These are phyloP conservation scores for Koerneria pararmatus DNA, from an alignment of 2,888 invertebrate species.

Conservation along the genomic window DNA sequence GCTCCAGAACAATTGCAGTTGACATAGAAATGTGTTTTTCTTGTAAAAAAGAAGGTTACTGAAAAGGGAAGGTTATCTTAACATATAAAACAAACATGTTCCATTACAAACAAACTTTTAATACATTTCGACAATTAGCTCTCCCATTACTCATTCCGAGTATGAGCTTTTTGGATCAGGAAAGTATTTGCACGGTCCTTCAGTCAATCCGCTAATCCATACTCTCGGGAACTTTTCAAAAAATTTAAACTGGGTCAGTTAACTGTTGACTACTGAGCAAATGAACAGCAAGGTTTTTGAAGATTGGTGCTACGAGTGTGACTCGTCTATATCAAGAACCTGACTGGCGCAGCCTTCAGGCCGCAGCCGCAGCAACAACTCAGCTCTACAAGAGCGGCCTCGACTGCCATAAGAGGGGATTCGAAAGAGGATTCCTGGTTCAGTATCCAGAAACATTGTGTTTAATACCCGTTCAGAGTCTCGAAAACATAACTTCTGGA, in stretches of 20 bases:
- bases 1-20: too few relatives aligned
- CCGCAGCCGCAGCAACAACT: constrained; percentile 52
- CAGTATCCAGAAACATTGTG: too few relatives aligned
- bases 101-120: too few relatives aligned
- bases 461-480: too few relatives aligned
- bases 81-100: too few relatives aligned
- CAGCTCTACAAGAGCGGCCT: constrained; percentile 50
- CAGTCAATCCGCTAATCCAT: background rate
- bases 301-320: constrained; percentile 26
- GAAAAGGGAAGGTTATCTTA: too few relatives aligned
- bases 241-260: too few relatives aligned
- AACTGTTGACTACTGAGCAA: constrained; percentile 1
- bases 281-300: background rate
- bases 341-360: constrained; percentile 45
- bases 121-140: too few relatives aligned
- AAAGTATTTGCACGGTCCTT: too few relatives aligned
- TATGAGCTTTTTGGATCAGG: background rate
- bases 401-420: constrained; percentile 42
- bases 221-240: too few relatives aligned
- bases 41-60: too few relatives aligned
- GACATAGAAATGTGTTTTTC: too few relatives aligned
- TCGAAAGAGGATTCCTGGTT: constrained; percentile 43
- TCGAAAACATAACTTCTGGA: background rate
- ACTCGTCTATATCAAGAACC: constrained; percentile 45
- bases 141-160: background rate